Conservation (phyloP, 2,888 invertebrate species). For the Cerceris ruficornis region DNA sequence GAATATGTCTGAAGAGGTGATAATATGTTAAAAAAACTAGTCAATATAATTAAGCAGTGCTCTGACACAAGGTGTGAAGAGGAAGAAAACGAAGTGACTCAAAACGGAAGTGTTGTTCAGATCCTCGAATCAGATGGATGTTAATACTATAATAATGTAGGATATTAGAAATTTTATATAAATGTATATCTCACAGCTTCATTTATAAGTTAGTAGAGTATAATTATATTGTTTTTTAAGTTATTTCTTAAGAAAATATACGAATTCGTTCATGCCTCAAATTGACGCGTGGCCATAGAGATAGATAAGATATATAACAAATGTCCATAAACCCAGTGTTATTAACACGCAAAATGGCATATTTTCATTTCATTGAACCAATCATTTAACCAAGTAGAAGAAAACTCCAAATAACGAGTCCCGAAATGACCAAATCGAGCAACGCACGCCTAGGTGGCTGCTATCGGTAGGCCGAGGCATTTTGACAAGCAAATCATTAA, state of each 20-base stretch:
- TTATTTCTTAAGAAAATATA: slow-evolving; percentile 1
- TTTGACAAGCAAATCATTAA: slow-evolving; percentile 21
- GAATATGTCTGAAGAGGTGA: background rate
- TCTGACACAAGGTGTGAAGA: background rate
- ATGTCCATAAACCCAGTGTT: slow-evolving; percentile 3
- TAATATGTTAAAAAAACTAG: background rate
- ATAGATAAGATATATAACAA: slow-evolving; percentile 17
- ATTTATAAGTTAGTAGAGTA: slow-evolving; percentile 1
- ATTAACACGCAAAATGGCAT: background rate
- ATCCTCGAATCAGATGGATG: slow-evolving; percentile 2
- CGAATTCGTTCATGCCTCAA: slow-evolving; percentile 22
- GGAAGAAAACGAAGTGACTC: background rate
- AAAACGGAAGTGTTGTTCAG: background rate
- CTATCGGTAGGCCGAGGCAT: background rate
- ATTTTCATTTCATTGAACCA: background rate
- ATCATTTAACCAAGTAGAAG: background rate
- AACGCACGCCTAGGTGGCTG: background rate
- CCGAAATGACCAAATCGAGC: background rate
- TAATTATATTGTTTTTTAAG: slow-evolving; percentile 6
- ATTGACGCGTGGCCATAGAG: slow-evolving; percentile 21
- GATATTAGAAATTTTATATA: background rate
- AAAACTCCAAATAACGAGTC: too few species aligned
- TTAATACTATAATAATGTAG: background rate
- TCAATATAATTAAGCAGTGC: background rate
- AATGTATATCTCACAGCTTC: background rate